Conservation (phyloP, 1,140 invertebrate species). For the Halesus radiatus region DNA sequence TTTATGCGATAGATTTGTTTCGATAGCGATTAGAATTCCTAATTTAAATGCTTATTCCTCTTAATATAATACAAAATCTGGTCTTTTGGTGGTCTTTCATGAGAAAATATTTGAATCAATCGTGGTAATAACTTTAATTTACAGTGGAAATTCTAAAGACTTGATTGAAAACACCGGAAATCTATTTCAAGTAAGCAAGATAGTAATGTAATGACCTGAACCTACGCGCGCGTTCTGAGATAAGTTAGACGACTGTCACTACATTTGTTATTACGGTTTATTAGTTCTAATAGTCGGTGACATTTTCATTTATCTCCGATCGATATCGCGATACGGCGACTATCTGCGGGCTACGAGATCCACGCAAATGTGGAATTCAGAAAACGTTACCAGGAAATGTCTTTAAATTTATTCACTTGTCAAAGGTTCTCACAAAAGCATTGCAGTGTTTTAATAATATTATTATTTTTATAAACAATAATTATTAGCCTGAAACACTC, state of each 20-base stretch:
- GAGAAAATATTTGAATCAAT: background rate
- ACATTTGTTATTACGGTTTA: background rate
- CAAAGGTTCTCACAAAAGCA: too few species aligned
- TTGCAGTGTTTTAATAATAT: too few species aligned
- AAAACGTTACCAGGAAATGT: too few species aligned
- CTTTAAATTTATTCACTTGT: too few species aligned
- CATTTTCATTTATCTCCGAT: constrained; percentile 16
- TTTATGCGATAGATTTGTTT: too few species aligned
- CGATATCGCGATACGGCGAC: background rate
- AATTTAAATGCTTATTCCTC: too few species aligned
- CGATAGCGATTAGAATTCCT: too few species aligned
- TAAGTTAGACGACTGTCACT: background rate
- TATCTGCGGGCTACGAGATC: background rate
- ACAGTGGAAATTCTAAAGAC: background rate
- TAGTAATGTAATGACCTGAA: background rate
- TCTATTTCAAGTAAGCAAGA: background rate
- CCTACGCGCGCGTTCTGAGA: background rate
- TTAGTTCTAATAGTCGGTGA: constrained; percentile 11
- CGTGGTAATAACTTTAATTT: background rate
- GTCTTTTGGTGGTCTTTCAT: too few species aligned
- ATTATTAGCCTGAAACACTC: too few species aligned
- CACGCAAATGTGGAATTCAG: too few species aligned
- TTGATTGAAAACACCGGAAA: background rate
- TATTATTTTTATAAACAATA: too few species aligned
- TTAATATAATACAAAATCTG: too few species aligned